Base-by-base conservation (phyloP, 2,888 invertebrate species). In the Plebejus anna region DNA sequence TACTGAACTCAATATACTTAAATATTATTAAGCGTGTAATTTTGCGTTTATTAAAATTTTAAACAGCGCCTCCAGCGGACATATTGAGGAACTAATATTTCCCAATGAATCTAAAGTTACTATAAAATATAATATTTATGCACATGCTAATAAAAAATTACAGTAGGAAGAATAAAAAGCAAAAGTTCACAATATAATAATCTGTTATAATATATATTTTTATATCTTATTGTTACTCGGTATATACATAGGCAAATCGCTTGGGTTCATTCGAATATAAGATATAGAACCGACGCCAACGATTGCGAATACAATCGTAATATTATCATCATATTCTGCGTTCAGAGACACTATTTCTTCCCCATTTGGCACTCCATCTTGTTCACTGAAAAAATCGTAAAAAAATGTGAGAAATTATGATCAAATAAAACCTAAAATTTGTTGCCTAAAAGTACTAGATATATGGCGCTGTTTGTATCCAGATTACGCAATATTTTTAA, bases 221-320 rank as follows among this genome's bases (percentile, higher is more conserved):
- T 76, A 42, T 71, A 55, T 22, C 16, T 77, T 76, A 76, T 77
- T 76, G 75, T 76, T 75, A 77, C 78, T 80, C 2, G 86, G 83
- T 61, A 88, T 80, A 79, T 87, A 87, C 2, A 88, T 80, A 0
- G 94, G 94, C 75, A 92, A 81, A 70, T 90, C 86, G 4, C 84
- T 83, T 22, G 90, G 86, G 32, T 89, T 91, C 16, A 94, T 86
- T 82, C 92, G 91, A 75, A 94, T 79, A 78, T 92, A 95, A 7
- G 90, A 88, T 4, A 95, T 83, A 0, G 94, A 89, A 22, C 87
- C 88, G 0, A 82, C 81, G n/a, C 89, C 87, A 3, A 94, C 92
- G 4, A 94, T 78, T 0, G 94, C 94, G 75, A 94, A 91, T 1
- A 94, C 83, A 22, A 90, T 87, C 0, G 87, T 82, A 3, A 92